phyloP scores from a whole-genome alignment of 2,113 vertebrate genomes.

The Phalacrocorax aristotelis region DNA sequence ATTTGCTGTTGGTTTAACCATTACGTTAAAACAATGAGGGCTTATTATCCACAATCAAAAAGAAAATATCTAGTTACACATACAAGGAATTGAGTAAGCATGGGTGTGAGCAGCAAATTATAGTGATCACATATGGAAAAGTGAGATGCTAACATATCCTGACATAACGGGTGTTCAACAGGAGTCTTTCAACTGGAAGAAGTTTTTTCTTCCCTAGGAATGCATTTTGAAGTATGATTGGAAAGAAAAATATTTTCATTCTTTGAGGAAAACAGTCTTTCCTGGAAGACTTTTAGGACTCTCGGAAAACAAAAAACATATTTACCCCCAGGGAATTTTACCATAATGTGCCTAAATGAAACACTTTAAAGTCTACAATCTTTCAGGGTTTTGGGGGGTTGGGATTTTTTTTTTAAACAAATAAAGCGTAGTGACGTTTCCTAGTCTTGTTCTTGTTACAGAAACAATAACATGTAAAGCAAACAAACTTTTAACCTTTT shows the following conservation, averaged over 20 bases:
- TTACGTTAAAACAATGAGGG: not conserved
- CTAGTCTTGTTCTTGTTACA: not conserved
- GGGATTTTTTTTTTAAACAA: not conserved
- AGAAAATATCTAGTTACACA: not conserved
- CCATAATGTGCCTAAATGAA: not conserved
- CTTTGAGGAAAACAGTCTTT: not conserved
- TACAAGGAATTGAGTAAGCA: not conserved
- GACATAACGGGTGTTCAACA: not conserved
- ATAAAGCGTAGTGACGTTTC: not conserved
- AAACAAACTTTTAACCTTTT: not conserved
- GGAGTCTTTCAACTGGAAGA: not conserved
- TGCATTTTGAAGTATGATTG: not conserved
- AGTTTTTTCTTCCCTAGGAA: not conserved
- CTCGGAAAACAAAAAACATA: not conserved
- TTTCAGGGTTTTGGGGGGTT: not conserved
- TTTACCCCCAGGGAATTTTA: not conserved
- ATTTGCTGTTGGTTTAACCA: not conserved
- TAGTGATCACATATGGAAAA: not conserved
- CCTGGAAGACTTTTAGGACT: conserved; percentile 1
- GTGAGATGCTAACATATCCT: not conserved
- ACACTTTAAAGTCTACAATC: not conserved
- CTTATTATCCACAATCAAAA: not conserved
- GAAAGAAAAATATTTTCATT: conserved; percentile 25
- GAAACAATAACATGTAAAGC: not conserved
- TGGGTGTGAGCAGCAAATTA: not conserved